These are phyloP conservation scores for Helicolenus hilgendorfi DNA, from an alignment of 2,797 vertebrate species.

Conservation along the genomic window DNA sequence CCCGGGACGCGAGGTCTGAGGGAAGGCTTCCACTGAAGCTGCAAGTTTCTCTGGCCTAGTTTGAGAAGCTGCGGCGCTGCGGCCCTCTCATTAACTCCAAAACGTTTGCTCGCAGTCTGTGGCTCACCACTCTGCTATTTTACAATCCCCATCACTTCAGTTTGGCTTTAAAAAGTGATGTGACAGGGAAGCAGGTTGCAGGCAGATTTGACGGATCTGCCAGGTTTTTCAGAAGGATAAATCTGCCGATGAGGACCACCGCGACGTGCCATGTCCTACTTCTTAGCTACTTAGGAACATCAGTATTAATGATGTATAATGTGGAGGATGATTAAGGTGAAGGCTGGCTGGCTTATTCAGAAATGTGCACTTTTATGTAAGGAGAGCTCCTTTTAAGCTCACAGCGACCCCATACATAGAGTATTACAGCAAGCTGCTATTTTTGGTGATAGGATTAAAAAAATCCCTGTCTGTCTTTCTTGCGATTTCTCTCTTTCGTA, in stretches of 20 bases:
- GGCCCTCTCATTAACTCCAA: conserved; percentile 83
- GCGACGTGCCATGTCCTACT: conserved; percentile 57
- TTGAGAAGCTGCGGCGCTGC: conserved; percentile 64
- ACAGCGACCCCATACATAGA: conserved; percentile 30
- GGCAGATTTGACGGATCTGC: conserved; percentile 79
- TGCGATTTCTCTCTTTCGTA: conserved; percentile 39
- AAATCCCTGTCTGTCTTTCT: conserved; percentile 63
- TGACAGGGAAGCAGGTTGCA: conserved; percentile 81
- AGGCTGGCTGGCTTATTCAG: conserved; percentile 65
- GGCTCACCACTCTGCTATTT: conserved; percentile 81
- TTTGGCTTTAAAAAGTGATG: conserved; percentile 71
- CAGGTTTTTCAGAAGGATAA: conserved; percentile 63
- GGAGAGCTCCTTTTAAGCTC: conserved; percentile 69
- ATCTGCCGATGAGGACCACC: conserved; percentile 68
- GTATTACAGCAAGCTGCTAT: conserved; percentile 73
- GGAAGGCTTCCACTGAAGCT: conserved; percentile 61
- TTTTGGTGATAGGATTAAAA: conserved; percentile 80
- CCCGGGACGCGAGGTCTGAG: conserved; percentile 65
- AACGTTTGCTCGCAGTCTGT: conserved; percentile 72
- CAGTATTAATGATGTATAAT: conserved; percentile 82
- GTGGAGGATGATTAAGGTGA: conserved; percentile 76
- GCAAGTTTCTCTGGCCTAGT: conserved; percentile 74
- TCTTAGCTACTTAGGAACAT: conserved; percentile 80
- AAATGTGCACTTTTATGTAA: conserved; percentile 76
- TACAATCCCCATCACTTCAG: conserved; percentile 79